Percentiles rank a stretch among this genome's conserved stretches.
Evolutionary conservation across 2,797 vertebrate genomes (phyloP).

Genomic region (Microctenopoma stevenorrisi): DNA sequence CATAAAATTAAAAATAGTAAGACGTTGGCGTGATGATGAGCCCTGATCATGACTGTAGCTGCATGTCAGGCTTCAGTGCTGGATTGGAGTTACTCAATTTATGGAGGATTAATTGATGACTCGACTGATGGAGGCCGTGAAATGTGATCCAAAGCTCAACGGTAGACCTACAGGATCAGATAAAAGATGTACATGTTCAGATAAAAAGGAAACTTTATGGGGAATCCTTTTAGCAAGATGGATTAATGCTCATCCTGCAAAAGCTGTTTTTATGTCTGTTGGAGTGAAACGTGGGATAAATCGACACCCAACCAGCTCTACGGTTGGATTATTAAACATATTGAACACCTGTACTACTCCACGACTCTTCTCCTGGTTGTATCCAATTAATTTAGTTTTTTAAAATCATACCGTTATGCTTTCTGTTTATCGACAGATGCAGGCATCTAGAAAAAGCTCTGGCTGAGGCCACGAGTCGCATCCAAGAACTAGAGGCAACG

Average conservation of each 20-base stretch:
- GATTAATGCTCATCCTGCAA: no score
- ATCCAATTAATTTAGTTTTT: not conserved
- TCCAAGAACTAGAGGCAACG: conserved; percentile 89
- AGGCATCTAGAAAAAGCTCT: conserved; percentile 87
- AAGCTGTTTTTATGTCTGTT: no score
- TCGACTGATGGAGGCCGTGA: not conserved
- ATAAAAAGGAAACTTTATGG: no score
- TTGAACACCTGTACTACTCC: not conserved
- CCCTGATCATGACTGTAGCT: no score
- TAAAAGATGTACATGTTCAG: no score
- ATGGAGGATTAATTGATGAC: not conserved
- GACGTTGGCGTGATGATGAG: no score
- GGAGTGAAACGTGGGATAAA: no score
- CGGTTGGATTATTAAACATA: no score
- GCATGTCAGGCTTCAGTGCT: not conserved
- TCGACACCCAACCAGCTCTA: no score
- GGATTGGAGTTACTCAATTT: no score
- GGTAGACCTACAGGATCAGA: no score
- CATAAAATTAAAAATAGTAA: not conserved
- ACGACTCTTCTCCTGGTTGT: not conserved
- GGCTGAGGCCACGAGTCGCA: conserved; percentile 84
- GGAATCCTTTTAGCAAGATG: no score
- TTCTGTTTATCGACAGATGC: conserved; percentile 83
- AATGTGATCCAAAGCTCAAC: not conserved
- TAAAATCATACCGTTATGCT: not conserved